Percentiles rank a stretch among this genome's conserved stretches.
Evolutionary conservation across 1,140 invertebrate genomes (phyloP).

Genomic region (Parapsyche elsis): DNA sequence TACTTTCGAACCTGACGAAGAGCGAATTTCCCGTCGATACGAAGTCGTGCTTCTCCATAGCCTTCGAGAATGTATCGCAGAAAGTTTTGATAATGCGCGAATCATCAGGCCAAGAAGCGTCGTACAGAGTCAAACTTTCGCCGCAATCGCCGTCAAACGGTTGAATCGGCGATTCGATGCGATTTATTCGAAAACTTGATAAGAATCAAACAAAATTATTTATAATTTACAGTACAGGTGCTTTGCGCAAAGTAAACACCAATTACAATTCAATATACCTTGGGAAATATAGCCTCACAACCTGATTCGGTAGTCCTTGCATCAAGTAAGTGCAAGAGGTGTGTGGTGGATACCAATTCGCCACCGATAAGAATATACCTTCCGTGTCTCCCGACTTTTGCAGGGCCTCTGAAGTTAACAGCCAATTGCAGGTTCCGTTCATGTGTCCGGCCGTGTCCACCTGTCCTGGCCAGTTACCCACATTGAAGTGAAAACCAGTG

Average conservation of each 20-base stretch:
- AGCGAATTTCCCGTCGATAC: conserved; percentile 86
- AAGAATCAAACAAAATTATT: conserved; percentile 19
- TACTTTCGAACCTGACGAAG: conserved; percentile 89
- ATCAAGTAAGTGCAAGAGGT: conserved; percentile 92
- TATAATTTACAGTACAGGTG: conserved; percentile 41
- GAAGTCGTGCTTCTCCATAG: conserved; percentile 92
- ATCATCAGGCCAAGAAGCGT: conserved; percentile 85
- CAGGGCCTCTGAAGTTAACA: conserved; percentile 83
- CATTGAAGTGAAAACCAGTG: conserved; percentile 93
- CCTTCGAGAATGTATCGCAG: conserved; percentile 90
- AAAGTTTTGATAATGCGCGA: conserved; percentile 90
- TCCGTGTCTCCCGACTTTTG: conserved; percentile 80
- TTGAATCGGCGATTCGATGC: conserved; percentile 88
- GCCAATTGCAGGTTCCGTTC: conserved; percentile 88
- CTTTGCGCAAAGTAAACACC: conserved; percentile 29
- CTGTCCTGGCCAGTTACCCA: conserved; percentile 91
- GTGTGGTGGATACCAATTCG: conserved; percentile 92
- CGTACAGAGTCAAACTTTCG: conserved; percentile 88
- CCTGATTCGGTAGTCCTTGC: conserved; percentile 83
- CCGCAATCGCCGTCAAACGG: conserved; percentile 88
- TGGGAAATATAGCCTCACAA: conserved; percentile 88
- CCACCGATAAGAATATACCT: conserved; percentile 89
- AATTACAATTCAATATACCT: conserved; percentile 66
- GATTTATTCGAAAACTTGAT: conserved; percentile 84
- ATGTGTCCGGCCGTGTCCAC: conserved; percentile 86